Percentiles rank a stretch among this genome's conserved stretches.
These are phyloP conservation scores for Panagrolaimus sp. DNA, from an alignment of 1,140 invertebrate genomes.

Conservation along the genomic window DNA sequence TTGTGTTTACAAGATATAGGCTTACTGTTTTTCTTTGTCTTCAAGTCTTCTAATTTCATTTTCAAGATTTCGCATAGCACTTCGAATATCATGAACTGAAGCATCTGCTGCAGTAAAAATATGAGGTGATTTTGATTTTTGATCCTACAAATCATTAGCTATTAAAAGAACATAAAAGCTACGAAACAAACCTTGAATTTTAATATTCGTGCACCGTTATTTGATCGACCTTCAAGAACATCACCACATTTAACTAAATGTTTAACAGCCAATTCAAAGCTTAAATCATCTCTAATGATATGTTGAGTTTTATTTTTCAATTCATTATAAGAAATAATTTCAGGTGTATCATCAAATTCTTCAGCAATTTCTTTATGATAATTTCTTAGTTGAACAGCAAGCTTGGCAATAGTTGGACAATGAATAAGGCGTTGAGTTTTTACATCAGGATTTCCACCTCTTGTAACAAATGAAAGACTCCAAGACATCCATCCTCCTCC, in stretches of 20 bases:
- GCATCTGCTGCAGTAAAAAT: slow-evolving; percentile 54
- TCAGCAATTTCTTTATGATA: slow-evolving; percentile 44
- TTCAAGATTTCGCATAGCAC: slow-evolving; percentile 43
- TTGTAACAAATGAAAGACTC: slow-evolving; percentile 34
- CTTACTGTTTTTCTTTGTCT: slow-evolving; percentile 26
- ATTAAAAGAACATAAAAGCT: background rate
- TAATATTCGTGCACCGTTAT: slow-evolving; percentile 48
- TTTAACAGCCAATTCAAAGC: slow-evolving; percentile 52
- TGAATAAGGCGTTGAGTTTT: slow-evolving; percentile 31
- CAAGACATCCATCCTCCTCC: slow-evolving; percentile 47
- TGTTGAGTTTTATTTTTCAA: slow-evolving; percentile 26
- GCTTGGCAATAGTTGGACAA: background rate
- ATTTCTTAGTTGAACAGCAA: slow-evolving; percentile 23
- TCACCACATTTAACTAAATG: slow-evolving; percentile 37
- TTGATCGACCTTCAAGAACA: slow-evolving; percentile 39
- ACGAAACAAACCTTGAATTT: slow-evolving; percentile 45
- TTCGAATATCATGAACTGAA: slow-evolving; percentile 47
- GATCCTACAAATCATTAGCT: slow-evolving; percentile 34
- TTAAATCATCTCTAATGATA: slow-evolving; percentile 27
- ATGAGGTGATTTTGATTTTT: slow-evolving; percentile 39
- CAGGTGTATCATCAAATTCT: slow-evolving; percentile 42
- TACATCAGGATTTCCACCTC: slow-evolving; percentile 22
- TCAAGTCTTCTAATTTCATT: slow-evolving; percentile 42
- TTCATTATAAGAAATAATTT: slow-evolving; percentile 52
- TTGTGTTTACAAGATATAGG: background rate